A percentile compares a stretch with the other conserved stretches of the same genome.
These are phyloP conservation scores for Oxyura jamaicensis DNA, from an alignment of 2,113 vertebrate genomes.

Conservation along the genomic window DNA sequence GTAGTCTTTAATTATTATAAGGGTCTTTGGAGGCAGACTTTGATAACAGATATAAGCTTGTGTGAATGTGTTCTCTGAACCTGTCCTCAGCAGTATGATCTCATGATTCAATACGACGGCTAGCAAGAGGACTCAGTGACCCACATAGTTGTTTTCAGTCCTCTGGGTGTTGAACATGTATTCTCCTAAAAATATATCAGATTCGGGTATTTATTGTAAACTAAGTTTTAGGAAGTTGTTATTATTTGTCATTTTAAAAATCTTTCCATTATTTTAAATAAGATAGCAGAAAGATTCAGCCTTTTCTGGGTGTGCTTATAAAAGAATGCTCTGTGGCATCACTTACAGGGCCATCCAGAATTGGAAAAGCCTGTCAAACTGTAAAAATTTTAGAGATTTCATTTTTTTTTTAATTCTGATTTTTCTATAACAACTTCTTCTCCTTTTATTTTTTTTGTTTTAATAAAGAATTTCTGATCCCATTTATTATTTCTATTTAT, in stretches of 20 bases:
- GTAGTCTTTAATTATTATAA: background rate
- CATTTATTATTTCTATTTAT: slow-evolving; percentile 43
- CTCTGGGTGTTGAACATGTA: background rate
- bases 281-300: background rate
- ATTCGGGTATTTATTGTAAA: background rate
- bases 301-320: background rate
- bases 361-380: background rate
- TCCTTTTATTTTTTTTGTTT: background rate
- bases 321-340: background rate
- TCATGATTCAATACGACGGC: background rate
- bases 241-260: background rate
- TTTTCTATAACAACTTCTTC: background rate
- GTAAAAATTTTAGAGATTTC: background rate
- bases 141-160: background rate
- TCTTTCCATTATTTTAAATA: background rate
- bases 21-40: background rate
- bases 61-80: background rate
- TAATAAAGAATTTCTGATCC: slow-evolving; percentile 27
- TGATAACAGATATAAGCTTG: background rate
- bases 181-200: background rate
- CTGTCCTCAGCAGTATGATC: background rate
- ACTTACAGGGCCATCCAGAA: background rate
- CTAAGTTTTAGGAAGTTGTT: background rate
- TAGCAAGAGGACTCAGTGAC: background rate
- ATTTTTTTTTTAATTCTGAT: slow-evolving; percentile 26